Base-by-base conservation (phyloP, 2,888 invertebrate genomes). In the Trichopoda pennipes region DNA sequence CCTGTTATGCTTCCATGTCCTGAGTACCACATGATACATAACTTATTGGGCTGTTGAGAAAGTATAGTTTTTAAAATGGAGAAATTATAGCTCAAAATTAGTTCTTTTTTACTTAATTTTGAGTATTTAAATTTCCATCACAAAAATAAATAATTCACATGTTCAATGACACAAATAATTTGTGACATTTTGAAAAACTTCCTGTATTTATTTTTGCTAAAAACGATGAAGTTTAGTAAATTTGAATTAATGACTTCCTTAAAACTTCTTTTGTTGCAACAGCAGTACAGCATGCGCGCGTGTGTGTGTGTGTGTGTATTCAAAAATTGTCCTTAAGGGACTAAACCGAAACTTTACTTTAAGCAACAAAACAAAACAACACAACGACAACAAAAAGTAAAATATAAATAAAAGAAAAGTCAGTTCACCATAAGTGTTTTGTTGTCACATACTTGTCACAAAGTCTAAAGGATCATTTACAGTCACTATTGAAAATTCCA, bases 371-470 rank as follows among this genome's bases (percentile, higher is more conserved):
- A 60, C 42, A 60, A 49, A 17, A 66, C 42, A 16, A 16, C 7
- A 23, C 51, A 66, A 53, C 16, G 21, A 47, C 0, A 79, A 21
- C 17, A 49, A 64, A 49, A 68, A 47, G 23, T 3, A 51, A 28
- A 61, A 28, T 44, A 69, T 32, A 10, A 69, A 42, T 17, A 44
- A 28, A 63, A 17, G 35, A 74, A 38, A 23, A 61, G 68, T 73
- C 61, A 73, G 38, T 47, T 47, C 61, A 73, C 28, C n/a, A 55
- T 70, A 78, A 78, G 81, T 70, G 70, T 74, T 70, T 74, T 74
- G 78, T 81, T 81, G 78, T 78, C 81, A 81, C 77, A 81, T 78
- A 81, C 77, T 81, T 81, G 77, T 81, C 78, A 78, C 60, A 66
- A 70, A 81, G 66, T 78, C 66, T 70, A 78, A 70, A 78, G 78